A percentile compares a stretch with the other conserved stretches of the same genome.
Evolutionary conservation across 2,797 vertebrate genomes (phyloP).

Genomic region (Amblyopsis hoosieri): DNA sequence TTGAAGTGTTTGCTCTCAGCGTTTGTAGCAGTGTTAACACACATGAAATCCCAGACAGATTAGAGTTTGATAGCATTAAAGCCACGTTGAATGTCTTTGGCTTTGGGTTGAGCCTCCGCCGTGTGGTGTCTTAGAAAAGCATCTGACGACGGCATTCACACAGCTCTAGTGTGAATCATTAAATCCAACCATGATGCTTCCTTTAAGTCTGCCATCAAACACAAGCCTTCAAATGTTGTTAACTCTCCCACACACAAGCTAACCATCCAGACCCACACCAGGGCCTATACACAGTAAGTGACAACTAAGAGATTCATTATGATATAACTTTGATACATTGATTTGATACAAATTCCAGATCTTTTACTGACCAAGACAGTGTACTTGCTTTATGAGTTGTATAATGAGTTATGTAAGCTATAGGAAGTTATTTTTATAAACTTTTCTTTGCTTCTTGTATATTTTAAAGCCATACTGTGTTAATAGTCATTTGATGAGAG

Average conservation of each 20-base stretch:
- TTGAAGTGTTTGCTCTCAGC: conserved; percentile 77
- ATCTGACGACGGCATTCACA: conserved; percentile 33
- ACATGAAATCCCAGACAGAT: conserved; percentile 80
- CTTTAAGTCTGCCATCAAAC: conserved; percentile 7
- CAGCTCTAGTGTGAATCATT: conserved; percentile 32
- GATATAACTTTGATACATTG: too few relatives aligned
- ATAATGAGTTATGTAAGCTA: not conserved
- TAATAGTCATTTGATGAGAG: conserved; percentile 69
- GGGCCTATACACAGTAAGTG: not conserved
- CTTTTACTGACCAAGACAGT: too few relatives aligned
- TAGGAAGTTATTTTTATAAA: not conserved
- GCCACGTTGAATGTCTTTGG: conserved; percentile 64
- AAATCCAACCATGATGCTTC: conserved; percentile 44
- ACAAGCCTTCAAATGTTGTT: too few relatives aligned
- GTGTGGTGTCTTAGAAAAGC: conserved; percentile 39
- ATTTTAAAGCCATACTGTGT: conserved; percentile 46
- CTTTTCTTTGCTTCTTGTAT: conserved; percentile 18
- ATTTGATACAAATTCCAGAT: too few relatives aligned
- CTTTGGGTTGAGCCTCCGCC: conserved; percentile 52
- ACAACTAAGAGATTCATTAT: not conserved
- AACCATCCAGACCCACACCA: not conserved
- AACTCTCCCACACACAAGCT: too few relatives aligned
- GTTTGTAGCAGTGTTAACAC: conserved; percentile 80
- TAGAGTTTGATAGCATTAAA: conserved; percentile 77
- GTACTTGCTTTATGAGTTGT: too few relatives aligned